Conservation (phyloP, 2,797 vertebrate genomes). For the Lepus townsendii region DNA sequence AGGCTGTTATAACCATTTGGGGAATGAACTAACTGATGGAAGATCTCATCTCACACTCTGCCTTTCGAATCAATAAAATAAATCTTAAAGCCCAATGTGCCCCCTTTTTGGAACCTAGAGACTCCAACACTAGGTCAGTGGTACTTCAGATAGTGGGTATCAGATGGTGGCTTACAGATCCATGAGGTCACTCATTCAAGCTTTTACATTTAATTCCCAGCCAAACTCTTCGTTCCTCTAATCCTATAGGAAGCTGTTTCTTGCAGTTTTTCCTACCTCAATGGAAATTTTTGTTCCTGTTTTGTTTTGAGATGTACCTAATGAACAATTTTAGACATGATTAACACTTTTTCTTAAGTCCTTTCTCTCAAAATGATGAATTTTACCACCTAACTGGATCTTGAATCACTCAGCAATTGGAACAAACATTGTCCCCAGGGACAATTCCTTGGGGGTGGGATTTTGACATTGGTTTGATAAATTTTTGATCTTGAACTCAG, state of each 20-base stretch:
- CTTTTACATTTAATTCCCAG: neutral
- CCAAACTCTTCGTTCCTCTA: neutral
- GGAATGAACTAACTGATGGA: no score
- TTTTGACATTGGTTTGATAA: neutral
- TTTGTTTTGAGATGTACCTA: neutral
- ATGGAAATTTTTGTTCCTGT: neutral
- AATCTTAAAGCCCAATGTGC: no score
- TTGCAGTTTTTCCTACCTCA: neutral
- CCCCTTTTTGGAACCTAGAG: neutral
- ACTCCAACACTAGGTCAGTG: rapidly evolving
- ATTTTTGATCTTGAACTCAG: neutral
- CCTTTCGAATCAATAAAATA: no score
- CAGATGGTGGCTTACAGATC: neutral
- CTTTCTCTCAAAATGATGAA: neutral
- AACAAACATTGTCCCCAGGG: neutral
- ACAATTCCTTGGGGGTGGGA: neutral
- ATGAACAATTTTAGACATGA: neutral
- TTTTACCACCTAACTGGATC: neutral
- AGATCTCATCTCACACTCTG: no score
- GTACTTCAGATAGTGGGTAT: neutral
- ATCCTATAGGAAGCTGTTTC: neutral
- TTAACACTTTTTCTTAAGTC: neutral
- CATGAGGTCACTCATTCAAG: neutral
- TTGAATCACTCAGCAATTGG: neutral
- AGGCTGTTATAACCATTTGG: no score